Percentiles rank a stretch among this genome's conserved stretches.
These are phyloP conservation scores for Pseudanteris insignis DNA, from an alignment of 2,888 invertebrate species.

Conservation along the genomic window DNA sequence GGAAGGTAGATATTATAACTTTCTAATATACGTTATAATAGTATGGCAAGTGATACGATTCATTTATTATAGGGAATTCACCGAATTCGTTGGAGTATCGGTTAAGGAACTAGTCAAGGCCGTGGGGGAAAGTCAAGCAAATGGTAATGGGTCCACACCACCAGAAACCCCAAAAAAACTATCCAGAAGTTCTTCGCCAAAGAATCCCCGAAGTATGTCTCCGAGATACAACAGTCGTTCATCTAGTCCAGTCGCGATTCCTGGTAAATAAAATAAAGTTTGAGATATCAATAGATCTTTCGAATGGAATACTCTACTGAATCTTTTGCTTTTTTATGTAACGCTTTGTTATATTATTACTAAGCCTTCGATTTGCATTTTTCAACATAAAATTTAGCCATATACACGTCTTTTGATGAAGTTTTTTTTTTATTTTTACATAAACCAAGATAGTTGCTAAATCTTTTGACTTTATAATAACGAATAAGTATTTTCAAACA, in stretches of 20 bases:
- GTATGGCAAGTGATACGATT: too few species aligned
- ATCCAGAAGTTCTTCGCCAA: conserved; percentile 68
- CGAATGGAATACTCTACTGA: too few species aligned
- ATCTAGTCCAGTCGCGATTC: conserved; percentile 73
- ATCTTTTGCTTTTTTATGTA: conserved; percentile 3
- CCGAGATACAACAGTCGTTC: conserved; percentile 69
- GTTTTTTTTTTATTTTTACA: too few species aligned
- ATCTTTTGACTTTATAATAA: too few species aligned
- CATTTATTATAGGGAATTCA: conserved; percentile 64
- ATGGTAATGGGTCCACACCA: conserved; percentile 80
- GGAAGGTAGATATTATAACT: conserved; percentile 66
- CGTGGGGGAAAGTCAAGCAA: conserved; percentile 79
- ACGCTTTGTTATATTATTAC: neutral
- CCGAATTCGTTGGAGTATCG: conserved; percentile 73
- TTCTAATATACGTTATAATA: too few species aligned
- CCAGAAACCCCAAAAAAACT: conserved; percentile 73
- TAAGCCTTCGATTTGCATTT: neutral
- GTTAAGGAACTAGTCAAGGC: conserved; percentile 79
- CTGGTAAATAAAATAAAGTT: too few species aligned
- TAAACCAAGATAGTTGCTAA: too few species aligned
- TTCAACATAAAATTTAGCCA: neutral
- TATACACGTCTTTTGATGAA: neutral
- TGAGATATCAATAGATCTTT: too few species aligned
- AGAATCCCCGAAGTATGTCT: conserved; percentile 66
- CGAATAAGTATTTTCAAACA: conserved; percentile 52